A percentile compares a stretch with the other conserved stretches of the same genome.
These are phyloP conservation scores for Hydropotes inermis DNA, from an alignment of 2,113 vertebrate species.

Conservation along the genomic window DNA sequence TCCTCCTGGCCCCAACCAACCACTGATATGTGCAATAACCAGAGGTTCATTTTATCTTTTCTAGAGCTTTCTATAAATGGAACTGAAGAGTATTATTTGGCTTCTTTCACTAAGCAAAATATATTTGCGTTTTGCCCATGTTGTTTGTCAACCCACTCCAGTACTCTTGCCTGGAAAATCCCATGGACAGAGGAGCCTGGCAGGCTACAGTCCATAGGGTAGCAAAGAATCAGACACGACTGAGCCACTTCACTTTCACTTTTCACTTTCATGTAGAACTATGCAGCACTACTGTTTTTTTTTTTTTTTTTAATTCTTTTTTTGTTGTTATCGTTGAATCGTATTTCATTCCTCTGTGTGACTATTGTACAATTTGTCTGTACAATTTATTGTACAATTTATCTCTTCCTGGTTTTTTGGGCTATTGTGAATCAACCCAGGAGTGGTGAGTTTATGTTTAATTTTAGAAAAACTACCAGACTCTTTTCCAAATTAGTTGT, in stretches of 20 bases:
- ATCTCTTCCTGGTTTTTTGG: background rate
- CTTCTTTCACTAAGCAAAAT: background rate
- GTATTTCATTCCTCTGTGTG: background rate
- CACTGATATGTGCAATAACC: background rate
- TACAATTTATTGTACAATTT: no score
- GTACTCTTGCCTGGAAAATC: background rate
- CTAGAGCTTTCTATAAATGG: background rate
- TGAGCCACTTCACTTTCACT: background rate
- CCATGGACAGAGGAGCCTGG: background rate
- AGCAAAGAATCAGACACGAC: rapidly evolving
- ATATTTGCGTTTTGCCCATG: background rate
- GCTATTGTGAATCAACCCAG: background rate
- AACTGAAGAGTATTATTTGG: background rate
- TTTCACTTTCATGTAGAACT: background rate
- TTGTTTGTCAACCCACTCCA: background rate
- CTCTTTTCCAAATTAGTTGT: background rate
- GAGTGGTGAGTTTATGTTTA: background rate
- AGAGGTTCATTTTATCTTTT: background rate
- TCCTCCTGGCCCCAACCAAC: background rate
- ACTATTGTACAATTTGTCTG: background rate
- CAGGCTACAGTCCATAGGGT: background rate
- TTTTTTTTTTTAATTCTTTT: background rate
- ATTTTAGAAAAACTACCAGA: background rate
- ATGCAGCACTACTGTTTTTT: background rate
- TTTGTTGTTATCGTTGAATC: background rate